Base-by-base conservation (phyloP, 1,140 invertebrate genomes). In the Carposina sasakii region DNA sequence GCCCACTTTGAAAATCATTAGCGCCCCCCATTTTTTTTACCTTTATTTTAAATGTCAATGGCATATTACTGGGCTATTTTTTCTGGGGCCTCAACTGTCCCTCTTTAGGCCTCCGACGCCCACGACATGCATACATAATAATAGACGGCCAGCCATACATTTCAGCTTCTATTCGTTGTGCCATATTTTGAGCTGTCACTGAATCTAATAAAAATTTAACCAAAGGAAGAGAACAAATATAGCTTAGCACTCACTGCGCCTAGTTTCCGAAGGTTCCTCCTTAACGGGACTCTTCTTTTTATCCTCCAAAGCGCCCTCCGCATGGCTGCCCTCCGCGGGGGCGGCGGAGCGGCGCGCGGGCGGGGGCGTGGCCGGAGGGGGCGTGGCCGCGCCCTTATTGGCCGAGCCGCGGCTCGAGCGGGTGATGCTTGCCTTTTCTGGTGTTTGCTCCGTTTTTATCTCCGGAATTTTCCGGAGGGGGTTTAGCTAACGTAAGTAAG, bases 401-500 rank as follows among this genome's bases (percentile, higher is more conserved):
- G 55, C 57, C 0, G 75, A 70, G 0, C 77, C 63, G 4, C 67
- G 65, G n/a, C 75, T 64, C 3, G 64, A 67, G 16, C 70, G 62
- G 0, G 57, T 62, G 0, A 45, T 50, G n/a, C 54, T 61, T 15
- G 60, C 58, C 52, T 84, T 85, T 52, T 86, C 84, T 0, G 84
- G 82, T 0, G 84, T 85, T 40, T 76, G 68, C 17, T 86, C 84
- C n/a, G 48, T 49, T 67, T 86, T 86, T 6, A 74, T 68, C 67
- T 85, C 81, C n/a, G n/a, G n/a, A 28, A 77, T 70, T 59, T 86
- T 84, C 81, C 85, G 54, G 33, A 39, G 78, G 72, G 52, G 30
- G 22, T n/a, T n/a, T n/a, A n/a, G n/a, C n/a, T n/a, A n/a, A n/a
- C n/a, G n/a, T n/a, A n/a, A n/a, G n/a, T n/a, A n/a, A n/a, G n/a